Percentiles rank a stretch among this genome's conserved stretches.
phyloP scores from a whole-genome alignment of 2,888 invertebrate species.

The Andrena hattorfiana region DNA sequence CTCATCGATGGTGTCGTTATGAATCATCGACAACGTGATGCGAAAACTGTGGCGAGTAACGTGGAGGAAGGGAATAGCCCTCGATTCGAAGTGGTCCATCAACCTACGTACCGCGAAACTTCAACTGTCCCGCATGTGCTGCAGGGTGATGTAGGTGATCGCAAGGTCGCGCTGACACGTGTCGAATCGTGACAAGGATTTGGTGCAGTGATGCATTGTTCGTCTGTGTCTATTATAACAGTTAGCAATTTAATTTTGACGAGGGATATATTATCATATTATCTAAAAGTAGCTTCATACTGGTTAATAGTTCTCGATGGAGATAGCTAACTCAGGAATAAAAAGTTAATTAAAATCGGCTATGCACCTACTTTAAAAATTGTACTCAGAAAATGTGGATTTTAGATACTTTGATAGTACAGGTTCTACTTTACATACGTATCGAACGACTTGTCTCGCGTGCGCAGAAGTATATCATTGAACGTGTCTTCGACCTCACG shows the following conservation, averaged over 20 bases:
- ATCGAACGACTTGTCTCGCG: constrained; percentile 12
- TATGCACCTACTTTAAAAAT: too few relatives aligned
- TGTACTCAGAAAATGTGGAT: not conserved
- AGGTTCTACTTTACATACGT: constrained; percentile 2
- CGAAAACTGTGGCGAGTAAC: not conserved
- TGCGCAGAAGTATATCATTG: constrained; percentile 22
- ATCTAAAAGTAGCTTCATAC: not conserved
- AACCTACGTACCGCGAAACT: constrained; percentile 46
- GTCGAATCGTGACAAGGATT: not conserved
- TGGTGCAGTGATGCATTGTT: not conserved
- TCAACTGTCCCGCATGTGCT: constrained; percentile 11
- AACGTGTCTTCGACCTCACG: constrained; percentile 51
- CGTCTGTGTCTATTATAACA: too few relatives aligned
- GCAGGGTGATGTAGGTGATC: constrained; percentile 20
- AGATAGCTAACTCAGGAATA: too few relatives aligned
- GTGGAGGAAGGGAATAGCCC: constrained; percentile 36
- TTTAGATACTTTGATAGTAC: not conserved
- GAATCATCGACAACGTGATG: constrained; percentile 39
- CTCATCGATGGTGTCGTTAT: constrained; percentile 65
- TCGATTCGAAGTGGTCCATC: constrained; percentile 26
- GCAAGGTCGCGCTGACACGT: constrained; percentile 27
- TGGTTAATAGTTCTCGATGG: too few relatives aligned
- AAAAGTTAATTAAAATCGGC: too few relatives aligned
- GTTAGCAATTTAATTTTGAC: too few relatives aligned
- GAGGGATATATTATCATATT: not conserved